Evolutionary conservation across 2,113 vertebrate genomes (phyloP), one percentile per base, ranked within the genome.

Genomic region (Gallinago undulata): DNA sequence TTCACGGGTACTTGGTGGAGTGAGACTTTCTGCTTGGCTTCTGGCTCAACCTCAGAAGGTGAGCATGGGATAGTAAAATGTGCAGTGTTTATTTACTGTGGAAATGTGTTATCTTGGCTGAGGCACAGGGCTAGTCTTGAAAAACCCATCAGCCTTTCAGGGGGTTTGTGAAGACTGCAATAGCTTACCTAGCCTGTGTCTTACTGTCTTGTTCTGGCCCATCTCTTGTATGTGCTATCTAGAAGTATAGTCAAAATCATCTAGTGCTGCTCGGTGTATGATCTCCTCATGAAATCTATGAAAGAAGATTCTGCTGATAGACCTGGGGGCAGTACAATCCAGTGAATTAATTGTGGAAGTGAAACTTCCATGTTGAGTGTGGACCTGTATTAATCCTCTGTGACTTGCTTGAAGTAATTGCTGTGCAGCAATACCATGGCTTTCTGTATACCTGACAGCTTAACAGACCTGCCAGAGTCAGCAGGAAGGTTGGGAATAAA

Each of bases 371-470:
- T 47, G 21, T 82, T 84, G 30, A 41, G 12, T 6, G 22, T 41
- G 10, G 19, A 76, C 19, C 28, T n/a, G 18, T 67, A 25, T 63
- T 81, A 63, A 59, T 12, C 7, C 6, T 84, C 37, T 21, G 0
- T 41, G 14, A 39, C 35, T 80, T 39, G 1, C 23, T 41, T 60
- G 33, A 86, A 76, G 14, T 64, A 60, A 37, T 55, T 89, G 39
- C 10, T 13, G n/a, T 81, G 33, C 19, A 50, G 30, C 13, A 6
- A 3, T 73, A 22, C 11, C 2, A 0, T n/a, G 21, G 7, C 15
- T 9, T 73, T 80, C 48, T 60, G 13, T 55, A 21, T 43, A 47
- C 5, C 31, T n/a, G 2, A 13, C 25, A 76, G 10, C 55, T 68
- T 88, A 69, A 2, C 23, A 89, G 67, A 62, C 33, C n/a, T 81